phyloP scores from a whole-genome alignment of 2,888 invertebrate species.

The Spodoptera picta region DNA sequence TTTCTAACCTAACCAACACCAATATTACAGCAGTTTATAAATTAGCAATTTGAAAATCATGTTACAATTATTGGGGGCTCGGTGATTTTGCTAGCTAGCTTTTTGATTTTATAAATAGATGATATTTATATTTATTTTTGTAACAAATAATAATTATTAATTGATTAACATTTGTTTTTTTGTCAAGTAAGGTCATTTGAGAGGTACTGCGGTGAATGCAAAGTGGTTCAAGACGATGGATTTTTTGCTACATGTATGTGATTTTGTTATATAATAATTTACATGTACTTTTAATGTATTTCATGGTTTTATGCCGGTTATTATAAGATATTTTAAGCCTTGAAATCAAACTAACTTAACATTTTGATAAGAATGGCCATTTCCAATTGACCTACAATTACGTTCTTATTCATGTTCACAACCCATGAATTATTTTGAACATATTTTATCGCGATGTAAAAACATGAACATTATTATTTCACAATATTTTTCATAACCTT shows the following conservation, averaged over 20 bases:
- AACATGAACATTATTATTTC: background rate
- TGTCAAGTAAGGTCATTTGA: slow-evolving; percentile 48
- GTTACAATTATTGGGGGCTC: no score
- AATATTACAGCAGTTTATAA: slow-evolving; percentile 10
- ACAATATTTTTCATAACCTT: slow-evolving; percentile 1
- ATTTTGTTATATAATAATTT: background rate
- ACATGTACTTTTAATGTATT: background rate
- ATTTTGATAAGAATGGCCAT: no score
- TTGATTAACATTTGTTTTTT: slow-evolving; percentile 28
- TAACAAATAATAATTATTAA: no score
- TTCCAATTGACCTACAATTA: no score
- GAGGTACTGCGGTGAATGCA: slow-evolving; percentile 49
- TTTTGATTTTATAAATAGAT: no score
- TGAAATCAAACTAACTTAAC: no score
- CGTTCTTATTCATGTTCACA: no score
- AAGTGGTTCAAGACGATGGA: slow-evolving; percentile 18
- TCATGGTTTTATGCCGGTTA: slow-evolving; percentile 3
- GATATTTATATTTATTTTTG: no score
- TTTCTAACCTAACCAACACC: slow-evolving; percentile 24
- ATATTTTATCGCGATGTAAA: background rate
- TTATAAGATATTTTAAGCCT: slow-evolving; percentile 2
- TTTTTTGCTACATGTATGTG: slow-evolving; percentile 39
- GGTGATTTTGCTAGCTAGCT: no score
- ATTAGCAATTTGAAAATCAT: background rate
- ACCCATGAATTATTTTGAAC: no score